Conservation (phyloP, 2,797 vertebrate species). For the Semotilus atromaculatus region DNA sequence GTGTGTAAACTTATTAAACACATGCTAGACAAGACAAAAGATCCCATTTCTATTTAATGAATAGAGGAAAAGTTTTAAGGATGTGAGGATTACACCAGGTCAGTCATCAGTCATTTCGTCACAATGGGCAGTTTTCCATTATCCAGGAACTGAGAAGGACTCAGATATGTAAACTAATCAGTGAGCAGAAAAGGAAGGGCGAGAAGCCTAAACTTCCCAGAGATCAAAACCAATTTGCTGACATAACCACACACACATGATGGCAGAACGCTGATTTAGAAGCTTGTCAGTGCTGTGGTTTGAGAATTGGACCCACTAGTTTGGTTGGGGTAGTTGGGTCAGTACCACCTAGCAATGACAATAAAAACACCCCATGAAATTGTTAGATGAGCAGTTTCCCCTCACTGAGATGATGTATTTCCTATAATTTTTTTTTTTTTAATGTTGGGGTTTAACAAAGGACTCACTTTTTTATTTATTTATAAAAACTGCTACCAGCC, state of each 20-base stretch:
- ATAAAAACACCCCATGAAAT: not conserved
- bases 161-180: conserved; percentile 9
- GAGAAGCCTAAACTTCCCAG: conserved; percentile 11
- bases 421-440: too few species aligned
- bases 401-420: not conserved
- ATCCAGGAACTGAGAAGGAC: not conserved
- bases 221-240: conserved; percentile 5
- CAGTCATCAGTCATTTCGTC: not conserved
- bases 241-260: not conserved
- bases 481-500: not conserved
- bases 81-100: not conserved
- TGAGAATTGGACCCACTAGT: not conserved
- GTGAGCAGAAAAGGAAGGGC: not conserved
- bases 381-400: not conserved
- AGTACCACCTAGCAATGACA: not conserved
- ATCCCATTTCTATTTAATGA: not conserved
- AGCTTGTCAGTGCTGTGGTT: not conserved
- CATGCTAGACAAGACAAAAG: not conserved
- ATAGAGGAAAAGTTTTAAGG: not conserved
- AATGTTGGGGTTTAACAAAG: not conserved
- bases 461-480: too few species aligned
- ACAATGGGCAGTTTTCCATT: not conserved
- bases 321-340: not conserved
- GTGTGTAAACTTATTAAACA: not conserved
- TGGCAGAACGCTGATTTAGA: not conserved